A percentile compares a stretch with the other conserved stretches of the same genome.
Evolutionary conservation across 2,888 invertebrate species (phyloP).

Genomic region (Rhaphigaster nebulosa): DNA sequence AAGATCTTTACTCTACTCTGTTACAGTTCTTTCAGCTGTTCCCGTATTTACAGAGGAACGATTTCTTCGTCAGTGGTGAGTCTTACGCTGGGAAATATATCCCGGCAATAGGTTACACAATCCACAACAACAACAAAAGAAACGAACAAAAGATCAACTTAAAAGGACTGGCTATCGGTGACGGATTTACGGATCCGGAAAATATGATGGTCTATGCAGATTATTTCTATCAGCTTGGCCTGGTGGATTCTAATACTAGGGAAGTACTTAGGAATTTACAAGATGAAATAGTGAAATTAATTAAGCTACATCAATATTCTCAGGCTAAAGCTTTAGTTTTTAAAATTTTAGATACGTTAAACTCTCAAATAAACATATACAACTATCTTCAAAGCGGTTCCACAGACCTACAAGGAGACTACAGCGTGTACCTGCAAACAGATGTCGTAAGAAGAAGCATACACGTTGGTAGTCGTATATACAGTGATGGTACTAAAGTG

Average conservation of each 20-base stretch:
- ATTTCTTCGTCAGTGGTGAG: conserved; percentile 90
- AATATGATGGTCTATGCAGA: conserved; percentile 84
- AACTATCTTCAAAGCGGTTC: neutral
- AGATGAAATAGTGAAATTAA: conserved; percentile 47
- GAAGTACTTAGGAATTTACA: conserved; percentile 66
- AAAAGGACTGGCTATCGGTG: conserved; percentile 82
- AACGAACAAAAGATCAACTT: conserved; percentile 78
- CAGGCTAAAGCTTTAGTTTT: conserved; percentile 51
- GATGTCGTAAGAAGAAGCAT: conserved; percentile 60
- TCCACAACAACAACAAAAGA: conserved; percentile 75
- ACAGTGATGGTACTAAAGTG: conserved; percentile 70
- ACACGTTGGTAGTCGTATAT: conserved; percentile 64
- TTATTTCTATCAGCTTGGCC: conserved; percentile 83
- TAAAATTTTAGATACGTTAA: conserved; percentile 52
- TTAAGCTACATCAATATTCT: conserved; percentile 59
- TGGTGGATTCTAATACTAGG: conserved; percentile 64
- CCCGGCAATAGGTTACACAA: conserved; percentile 83
- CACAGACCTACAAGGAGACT: neutral
- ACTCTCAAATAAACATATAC: neutral
- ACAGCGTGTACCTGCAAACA: neutral
- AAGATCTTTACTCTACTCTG: conserved; percentile 81
- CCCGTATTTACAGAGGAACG: conserved; percentile 78
- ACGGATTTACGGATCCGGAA: conserved; percentile 84
- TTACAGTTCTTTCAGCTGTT: conserved; percentile 88
- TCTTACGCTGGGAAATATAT: conserved; percentile 87